phyloP scores from a whole-genome alignment of 23 tunicate species.

The Trididemnum nubilum region DNA sequence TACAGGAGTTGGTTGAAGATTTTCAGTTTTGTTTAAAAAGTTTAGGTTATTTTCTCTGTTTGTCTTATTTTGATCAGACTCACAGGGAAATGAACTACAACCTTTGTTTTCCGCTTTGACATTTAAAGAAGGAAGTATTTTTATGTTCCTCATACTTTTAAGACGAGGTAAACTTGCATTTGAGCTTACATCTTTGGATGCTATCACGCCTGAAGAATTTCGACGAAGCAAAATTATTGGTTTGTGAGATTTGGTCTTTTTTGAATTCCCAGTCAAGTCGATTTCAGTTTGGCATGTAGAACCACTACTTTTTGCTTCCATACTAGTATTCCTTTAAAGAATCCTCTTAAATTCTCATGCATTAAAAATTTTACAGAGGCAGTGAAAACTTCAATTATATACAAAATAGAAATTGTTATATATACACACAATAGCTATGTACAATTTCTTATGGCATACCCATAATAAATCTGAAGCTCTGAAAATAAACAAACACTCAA shows the following conservation, averaged over 20 bases:
- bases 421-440: neutral
- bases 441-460: too few relatives aligned
- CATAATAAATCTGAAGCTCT: too few relatives aligned
- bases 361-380: neutral
- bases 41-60: too few relatives aligned
- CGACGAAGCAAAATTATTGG: slow-evolving; percentile 56
- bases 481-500: too few relatives aligned
- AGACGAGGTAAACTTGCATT: slow-evolving; percentile 12
- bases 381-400: slow-evolving; percentile 4
- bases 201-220: slow-evolving; percentile 32
- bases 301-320: neutral
- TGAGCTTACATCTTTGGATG: neutral
- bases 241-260: slow-evolving; percentile 31
- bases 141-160: slow-evolving; percentile 28
- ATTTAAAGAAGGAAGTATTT: neutral
- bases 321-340: neutral
- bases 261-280: neutral
- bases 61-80: too few relatives aligned
- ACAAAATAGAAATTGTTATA: neutral
- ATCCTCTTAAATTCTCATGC: neutral
- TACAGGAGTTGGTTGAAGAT: too few relatives aligned
- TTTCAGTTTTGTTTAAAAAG: too few relatives aligned
- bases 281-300: neutral
- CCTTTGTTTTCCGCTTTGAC: neutral
- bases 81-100: too few relatives aligned